phyloP scores from a whole-genome alignment of 1,140 invertebrate species.

The Drosophila busckii region DNA sequence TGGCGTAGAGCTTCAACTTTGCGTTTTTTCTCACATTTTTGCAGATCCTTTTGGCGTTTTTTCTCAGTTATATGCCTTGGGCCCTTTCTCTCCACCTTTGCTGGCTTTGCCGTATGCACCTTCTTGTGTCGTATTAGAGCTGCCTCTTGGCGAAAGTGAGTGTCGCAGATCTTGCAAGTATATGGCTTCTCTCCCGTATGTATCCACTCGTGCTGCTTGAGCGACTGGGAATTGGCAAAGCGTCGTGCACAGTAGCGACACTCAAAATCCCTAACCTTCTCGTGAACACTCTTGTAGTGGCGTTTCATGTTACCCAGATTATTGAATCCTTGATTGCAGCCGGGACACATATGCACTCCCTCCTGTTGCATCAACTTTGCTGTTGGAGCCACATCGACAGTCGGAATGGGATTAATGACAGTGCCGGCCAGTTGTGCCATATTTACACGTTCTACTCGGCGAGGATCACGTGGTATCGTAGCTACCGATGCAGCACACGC shows the following conservation, averaged over 20 bases:
- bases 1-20: slow-evolving; percentile 45
- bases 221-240: slow-evolving; percentile 72
- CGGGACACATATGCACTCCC: slow-evolving; percentile 64
- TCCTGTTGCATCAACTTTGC: slow-evolving; percentile 62
- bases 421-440: slow-evolving; percentile 64
- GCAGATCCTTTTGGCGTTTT: slow-evolving; percentile 51
- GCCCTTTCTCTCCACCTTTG: slow-evolving; percentile 29
- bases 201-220: slow-evolving; percentile 77
- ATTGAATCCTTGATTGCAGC: slow-evolving; percentile 67
- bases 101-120: slow-evolving; percentile 53
- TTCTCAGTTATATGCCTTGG: slow-evolving; percentile 53
- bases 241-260: slow-evolving; percentile 68
- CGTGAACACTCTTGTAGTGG: slow-evolving; percentile 72
- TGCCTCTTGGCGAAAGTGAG: slow-evolving; percentile 66
- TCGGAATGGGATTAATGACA: slow-evolving; percentile 64
- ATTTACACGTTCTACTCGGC: slow-evolving; percentile 67
- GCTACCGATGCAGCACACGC: slow-evolving; percentile 71
- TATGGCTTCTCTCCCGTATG: slow-evolving; percentile 79
- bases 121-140: slow-evolving; percentile 73
- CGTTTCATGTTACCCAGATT: slow-evolving; percentile 71
- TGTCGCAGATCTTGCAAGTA: slow-evolving; percentile 58
- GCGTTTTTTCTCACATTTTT: slow-evolving; percentile 47
- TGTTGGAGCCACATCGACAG: slow-evolving; percentile 24
- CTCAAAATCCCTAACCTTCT: slow-evolving; percentile 73
- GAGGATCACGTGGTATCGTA: slow-evolving; percentile 59